phyloP scores from a whole-genome alignment of 2,113 vertebrate species.

The Halcyon senegalensis region DNA sequence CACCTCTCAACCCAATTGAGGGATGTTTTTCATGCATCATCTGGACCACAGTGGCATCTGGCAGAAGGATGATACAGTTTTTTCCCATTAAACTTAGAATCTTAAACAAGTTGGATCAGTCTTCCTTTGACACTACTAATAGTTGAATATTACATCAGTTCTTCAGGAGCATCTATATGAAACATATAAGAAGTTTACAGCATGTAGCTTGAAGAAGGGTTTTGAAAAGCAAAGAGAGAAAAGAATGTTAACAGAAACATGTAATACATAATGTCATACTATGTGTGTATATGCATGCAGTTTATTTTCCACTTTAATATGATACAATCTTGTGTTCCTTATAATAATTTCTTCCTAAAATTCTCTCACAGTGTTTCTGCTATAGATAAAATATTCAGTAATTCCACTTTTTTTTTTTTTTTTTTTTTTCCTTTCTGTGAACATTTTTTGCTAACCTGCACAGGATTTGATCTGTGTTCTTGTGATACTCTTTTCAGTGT shows the following conservation, averaged over 20 bases:
- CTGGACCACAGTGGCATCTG: rapidly evolving
- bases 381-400: neutral
- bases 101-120: neutral
- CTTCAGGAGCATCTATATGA: neutral
- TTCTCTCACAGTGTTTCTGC: neutral
- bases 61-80: neutral
- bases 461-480: neutral
- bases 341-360: neutral
- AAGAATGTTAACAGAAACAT: neutral
- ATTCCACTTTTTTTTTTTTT: neutral
- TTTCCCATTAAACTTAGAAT: neutral
- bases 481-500: neutral
- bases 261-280: neutral
- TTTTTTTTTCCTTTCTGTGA: neutral
- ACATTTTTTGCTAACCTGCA: neutral
- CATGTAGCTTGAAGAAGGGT: neutral
- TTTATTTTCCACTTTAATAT: neutral
- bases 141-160: neutral
- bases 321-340: neutral
- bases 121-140: neutral
- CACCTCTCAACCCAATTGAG: neutral
- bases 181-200: neutral
- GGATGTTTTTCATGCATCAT: neutral
- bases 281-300: too few species aligned
- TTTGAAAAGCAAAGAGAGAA: neutral